Evolutionary conservation across 2,797 vertebrate species (phyloP), one percentile per base, ranked within the genome.

Genomic region (Centroberyx gerrardi): DNA sequence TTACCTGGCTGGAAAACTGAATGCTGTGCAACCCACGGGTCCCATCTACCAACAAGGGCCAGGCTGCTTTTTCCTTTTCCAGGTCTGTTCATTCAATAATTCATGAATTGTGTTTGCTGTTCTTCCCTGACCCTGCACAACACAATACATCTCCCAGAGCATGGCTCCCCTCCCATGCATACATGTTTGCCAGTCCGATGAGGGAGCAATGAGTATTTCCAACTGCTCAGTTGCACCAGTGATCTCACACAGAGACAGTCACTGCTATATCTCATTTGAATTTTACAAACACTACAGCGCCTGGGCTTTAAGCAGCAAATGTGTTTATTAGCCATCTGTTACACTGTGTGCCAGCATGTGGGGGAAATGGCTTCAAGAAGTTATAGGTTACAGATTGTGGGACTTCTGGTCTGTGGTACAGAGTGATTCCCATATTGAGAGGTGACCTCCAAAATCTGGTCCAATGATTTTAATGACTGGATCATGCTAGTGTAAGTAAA

Each of bases 261-360:
- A 80, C 82, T 78, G 84, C 82, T 74, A 87, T 79, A 87, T 88
- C 87, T 90, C 91, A 91, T 93, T 93, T 91, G 82, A 92, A 92
- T 92, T 90, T 92, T 85, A 91, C 92, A 87, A 88, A 91, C 83
- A 80, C 80, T 69, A 84, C 84, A 76, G 83, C 62, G 80, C 70
- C 81, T 51, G 62, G 80, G 83, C 78, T 90, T 88, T 83, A 87
- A 90, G 84, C 80, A 74, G 89, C 81, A 88, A 88, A 93, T 87
- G 90, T 92, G 92, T 93, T 92, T 92, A 93, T 93, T 90, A 90
- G 89, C 91, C 91, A 93, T 93, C 91, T 93, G 93, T 80, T 91
- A 71, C 77, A 36, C 65, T 62, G 70, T 66, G 68, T 75, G 86
- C 73, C 83, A 86, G 77, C 58, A 80, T 78, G 69, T 83, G 71